phyloP scores from a whole-genome alignment of 2,888 invertebrate species.

The Mactromeris polynyma region DNA sequence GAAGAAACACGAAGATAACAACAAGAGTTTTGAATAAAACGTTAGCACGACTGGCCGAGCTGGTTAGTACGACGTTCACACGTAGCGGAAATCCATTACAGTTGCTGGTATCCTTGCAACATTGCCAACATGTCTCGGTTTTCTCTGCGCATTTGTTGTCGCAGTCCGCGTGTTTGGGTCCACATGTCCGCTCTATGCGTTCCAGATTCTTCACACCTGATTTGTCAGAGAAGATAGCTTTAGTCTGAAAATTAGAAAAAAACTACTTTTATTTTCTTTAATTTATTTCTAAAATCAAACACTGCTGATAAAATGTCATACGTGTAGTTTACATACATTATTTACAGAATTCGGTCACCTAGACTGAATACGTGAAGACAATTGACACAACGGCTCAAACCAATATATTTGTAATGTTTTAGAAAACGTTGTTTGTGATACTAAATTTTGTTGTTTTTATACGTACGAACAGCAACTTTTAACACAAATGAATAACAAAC shows the following conservation, averaged over 20 bases:
- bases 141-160: conserved; percentile 62
- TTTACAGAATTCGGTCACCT: too few relatives aligned
- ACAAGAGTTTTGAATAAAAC: not conserved
- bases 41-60: not conserved
- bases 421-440: too few relatives aligned
- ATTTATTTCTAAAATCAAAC: too few relatives aligned
- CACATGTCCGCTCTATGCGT: conserved; percentile 49
- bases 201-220: conserved; percentile 30
- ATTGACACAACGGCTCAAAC: too few relatives aligned
- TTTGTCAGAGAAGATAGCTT: conserved; percentile 31
- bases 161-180: conserved; percentile 52
- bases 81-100: conserved; percentile 61
- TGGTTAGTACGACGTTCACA: conserved; percentile 52
- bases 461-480: too few relatives aligned
- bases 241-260: conserved; percentile 43
- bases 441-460: too few relatives aligned
- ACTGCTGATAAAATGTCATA: too few relatives aligned
- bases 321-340: too few relatives aligned
- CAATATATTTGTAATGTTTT: too few relatives aligned
- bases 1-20: not conserved
- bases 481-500: too few relatives aligned
- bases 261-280: too few relatives aligned
- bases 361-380: too few relatives aligned
- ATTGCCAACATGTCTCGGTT: conserved; percentile 51
- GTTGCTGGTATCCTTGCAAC: conserved; percentile 59